phyloP scores from a whole-genome alignment of 1,140 invertebrate genomes.

The Coboldia fuscipes region DNA sequence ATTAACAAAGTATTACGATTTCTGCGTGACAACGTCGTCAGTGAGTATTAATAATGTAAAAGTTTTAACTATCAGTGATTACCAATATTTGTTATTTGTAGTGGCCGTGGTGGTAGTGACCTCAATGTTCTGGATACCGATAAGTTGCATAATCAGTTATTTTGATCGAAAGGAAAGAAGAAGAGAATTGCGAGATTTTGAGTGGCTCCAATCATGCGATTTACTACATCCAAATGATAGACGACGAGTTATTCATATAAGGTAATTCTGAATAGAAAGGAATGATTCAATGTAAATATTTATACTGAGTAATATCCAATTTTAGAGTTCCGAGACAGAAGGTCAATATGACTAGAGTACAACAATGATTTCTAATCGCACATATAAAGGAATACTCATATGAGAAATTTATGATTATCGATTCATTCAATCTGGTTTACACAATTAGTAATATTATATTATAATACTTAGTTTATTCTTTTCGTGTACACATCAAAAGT shows the following conservation, averaged over 20 bases:
- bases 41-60: too few relatives aligned
- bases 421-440: too few relatives aligned
- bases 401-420: too few relatives aligned
- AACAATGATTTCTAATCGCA: too few relatives aligned
- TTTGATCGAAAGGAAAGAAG: conserved; percentile 43
- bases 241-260: conserved; percentile 32
- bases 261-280: too few relatives aligned
- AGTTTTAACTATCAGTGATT: too few relatives aligned
- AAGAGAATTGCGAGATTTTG: conserved; percentile 28
- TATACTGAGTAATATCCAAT: neutral
- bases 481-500: too few relatives aligned
- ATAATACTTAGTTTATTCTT: too few relatives aligned
- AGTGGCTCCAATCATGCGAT: conserved; percentile 33
- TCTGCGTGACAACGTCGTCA: conserved; percentile 72
- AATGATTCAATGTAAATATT: neutral
- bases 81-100: conserved; percentile 5
- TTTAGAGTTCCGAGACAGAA: neutral
- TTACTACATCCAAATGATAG: conserved; percentile 36
- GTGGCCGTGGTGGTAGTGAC: conserved; percentile 67
- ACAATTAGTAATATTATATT: too few relatives aligned
- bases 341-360: neutral
- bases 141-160: conserved; percentile 61
- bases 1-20: conserved; percentile 79
- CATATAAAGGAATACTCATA: too few relatives aligned
- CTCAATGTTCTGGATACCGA: conserved; percentile 80